Base-by-base conservation (phyloP, 2,888 invertebrate genomes). In the Nebria brevicollis region DNA sequence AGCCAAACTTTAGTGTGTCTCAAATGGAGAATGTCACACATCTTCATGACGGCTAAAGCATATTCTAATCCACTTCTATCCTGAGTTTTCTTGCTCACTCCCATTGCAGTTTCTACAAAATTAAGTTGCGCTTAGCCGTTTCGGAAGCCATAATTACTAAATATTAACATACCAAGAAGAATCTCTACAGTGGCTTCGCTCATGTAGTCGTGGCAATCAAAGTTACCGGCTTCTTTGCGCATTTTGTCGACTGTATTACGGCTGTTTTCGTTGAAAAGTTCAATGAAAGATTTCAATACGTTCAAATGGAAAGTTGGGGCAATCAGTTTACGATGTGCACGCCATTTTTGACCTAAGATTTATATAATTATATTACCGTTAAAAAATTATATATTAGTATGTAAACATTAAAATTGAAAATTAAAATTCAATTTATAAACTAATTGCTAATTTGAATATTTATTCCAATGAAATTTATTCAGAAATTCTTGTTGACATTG, bases 241-340 rank as follows among this genome's bases (percentile, higher is more conserved):
- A 93, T 77, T 43, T 81, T 81, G n/a, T 81, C 81, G 2, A 81
- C 81, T 10, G 81, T 77, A 79, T 93, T 92, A 72, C 92, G 91
- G 70, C 95, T 95, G 90, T 96, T 96, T 83, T 94, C 94, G 87
- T 96, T 96, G 90, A 96, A 96, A 64, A 96, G 90, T 86, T 95
- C 95, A 86, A 96, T 95, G 90, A 96, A 96, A 85, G 95, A 95
- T 91, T 96, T 96, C 85, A 96, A 90, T 0, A 96, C 95, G 89
- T 96, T 96, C 89, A 96, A 91, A 87, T 96, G 96, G 93, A 96
- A 96, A 83, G 96, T 96, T 72, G 96, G 96, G 10, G 96, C 96
- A 84, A 96, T 96, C 84, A 96, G 90, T 90, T 96, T 96, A 85
- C 96, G 93, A 88, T 96, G 96, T 25, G 94, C 93, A 76, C 95